phyloP scores from a whole-genome alignment of 1,140 invertebrate genomes.

The Drosophila melanica region DNA sequence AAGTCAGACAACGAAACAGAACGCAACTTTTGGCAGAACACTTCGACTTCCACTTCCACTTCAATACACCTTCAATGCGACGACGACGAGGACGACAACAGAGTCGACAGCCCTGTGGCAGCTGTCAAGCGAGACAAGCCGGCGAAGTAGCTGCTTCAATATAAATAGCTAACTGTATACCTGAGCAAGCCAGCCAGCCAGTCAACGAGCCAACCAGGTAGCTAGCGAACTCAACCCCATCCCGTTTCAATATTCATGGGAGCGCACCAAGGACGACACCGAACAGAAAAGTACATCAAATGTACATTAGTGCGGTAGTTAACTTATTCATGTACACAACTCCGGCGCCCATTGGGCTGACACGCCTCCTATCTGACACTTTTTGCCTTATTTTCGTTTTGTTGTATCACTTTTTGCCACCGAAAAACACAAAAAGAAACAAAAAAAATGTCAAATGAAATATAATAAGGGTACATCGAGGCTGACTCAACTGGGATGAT shows the following conservation, averaged over 20 bases:
- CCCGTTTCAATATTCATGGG: slow-evolving; percentile 43
- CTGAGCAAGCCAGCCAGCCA: slow-evolving; percentile 12
- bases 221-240: background rate
- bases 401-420: slow-evolving; percentile 43
- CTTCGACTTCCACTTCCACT: slow-evolving; percentile 53
- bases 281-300: slow-evolving; percentile 70
- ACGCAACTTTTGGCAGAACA: slow-evolving; percentile 53
- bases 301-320: slow-evolving; percentile 76
- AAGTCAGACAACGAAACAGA: slow-evolving; percentile 60
- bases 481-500: no score
- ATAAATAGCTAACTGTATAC: slow-evolving; percentile 57
- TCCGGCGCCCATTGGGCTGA: slow-evolving; percentile 15
- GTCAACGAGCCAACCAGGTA: slow-evolving; percentile 6
- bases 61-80: slow-evolving; percentile 38
- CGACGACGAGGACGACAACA: background rate
- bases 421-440: slow-evolving; percentile 9
- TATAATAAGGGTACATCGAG: slow-evolving; percentile 51
- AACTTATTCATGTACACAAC: slow-evolving; percentile 70
- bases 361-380: slow-evolving; percentile 1
- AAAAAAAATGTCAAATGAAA: slow-evolving; percentile 57
- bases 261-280: slow-evolving; percentile 24
- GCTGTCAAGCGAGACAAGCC: slow-evolving; percentile 63
- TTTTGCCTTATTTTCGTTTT: slow-evolving; percentile 37
- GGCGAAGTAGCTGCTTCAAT: slow-evolving; percentile 60
- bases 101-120: slow-evolving; percentile 51